Evolutionary conservation across 1,140 invertebrate species (phyloP), one percentile per base, ranked within the genome.

Genomic region (Drosophila pallidifrons): DNA sequence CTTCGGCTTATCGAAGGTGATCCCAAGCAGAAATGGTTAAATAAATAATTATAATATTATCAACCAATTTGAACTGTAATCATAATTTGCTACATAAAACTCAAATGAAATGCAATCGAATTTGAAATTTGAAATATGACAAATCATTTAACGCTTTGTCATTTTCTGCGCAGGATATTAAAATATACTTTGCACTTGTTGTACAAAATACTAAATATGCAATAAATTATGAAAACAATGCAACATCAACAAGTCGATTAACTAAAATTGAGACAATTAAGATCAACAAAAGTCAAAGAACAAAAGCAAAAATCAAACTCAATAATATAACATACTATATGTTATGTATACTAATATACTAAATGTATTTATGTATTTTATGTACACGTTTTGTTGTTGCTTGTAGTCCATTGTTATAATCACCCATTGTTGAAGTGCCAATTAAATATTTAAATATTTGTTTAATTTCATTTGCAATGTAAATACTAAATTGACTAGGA

Each of bases 381-480:
- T 43, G 66, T 41, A 70, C 46, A 43, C 35, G 66, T 43, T 43
- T 13, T 11, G n/a, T 41, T 80, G 10, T 41, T 13, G 47, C n/a
- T 30, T 60, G 59, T 15, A 60, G 60, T 60, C 51, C 43, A 71
- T 82, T 82, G 80, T 79, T 51, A 51, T 46, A 49, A 41, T 43
- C n/a, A 7, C 16, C 49, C 49, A 64, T 69, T 78, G 72, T 64
- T 41, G 3, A 60, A 86, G 57, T 52, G 52, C 6, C 61, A 80
- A 71, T 85, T 86, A 78, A 86, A 73, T 83, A 75, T 82, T 86
- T 47, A 71, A 72, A 72, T 67, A 64, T 57, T 54, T 55, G 47
- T 69, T 78, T 72, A 52, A 73, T 68, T 81, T 71, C 67, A 55
- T 81, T 85, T 69, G 43, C 20, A 66, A 72, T 78, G 51, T 79